Conservation (phyloP, 23 tunicate species). For the Styela clava region DNA sequence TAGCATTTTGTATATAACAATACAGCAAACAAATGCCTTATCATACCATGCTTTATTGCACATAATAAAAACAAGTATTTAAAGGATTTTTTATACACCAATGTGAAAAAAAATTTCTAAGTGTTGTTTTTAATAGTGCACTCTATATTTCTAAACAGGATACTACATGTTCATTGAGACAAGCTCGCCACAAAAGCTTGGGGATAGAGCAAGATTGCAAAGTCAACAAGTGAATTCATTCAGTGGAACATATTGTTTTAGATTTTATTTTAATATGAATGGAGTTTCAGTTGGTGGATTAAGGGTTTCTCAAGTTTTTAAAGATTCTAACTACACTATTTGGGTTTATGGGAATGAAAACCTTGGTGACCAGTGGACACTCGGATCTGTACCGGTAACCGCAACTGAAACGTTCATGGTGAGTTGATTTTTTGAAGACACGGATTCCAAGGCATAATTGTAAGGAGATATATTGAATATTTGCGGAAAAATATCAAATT, state of each 20-base stretch:
- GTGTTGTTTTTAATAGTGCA: neutral
- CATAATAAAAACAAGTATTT: too few relatives aligned
- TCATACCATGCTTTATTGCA: too few relatives aligned
- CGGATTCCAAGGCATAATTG: too few relatives aligned
- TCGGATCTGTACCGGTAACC: conserved; percentile 34
- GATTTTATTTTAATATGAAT: conserved; percentile 44
- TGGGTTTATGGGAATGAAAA: conserved; percentile 35
- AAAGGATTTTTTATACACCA: too few relatives aligned
- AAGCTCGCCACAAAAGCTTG: conserved; percentile 7
- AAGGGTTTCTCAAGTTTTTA: conserved; percentile 20
- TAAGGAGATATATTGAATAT: too few relatives aligned
- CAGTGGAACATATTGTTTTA: conserved; percentile 15
- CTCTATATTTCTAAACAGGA: conserved; percentile 17
- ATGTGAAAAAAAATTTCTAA: too few relatives aligned
- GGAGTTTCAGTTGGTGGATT: conserved; percentile 26
- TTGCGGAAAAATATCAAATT: too few relatives aligned
- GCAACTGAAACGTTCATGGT: conserved; percentile 26
- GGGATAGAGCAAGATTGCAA: conserved; percentile 20
- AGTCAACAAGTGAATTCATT: conserved; percentile 19
- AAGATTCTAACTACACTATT: conserved; percentile 6
- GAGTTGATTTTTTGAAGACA: neutral
- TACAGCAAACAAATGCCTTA: too few relatives aligned
- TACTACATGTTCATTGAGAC: conserved; percentile 36
- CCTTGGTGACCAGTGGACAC: conserved; percentile 15
- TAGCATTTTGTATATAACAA: too few relatives aligned